Evolutionary conservation across 1,140 invertebrate species (phyloP), one percentile per base, ranked within the genome.

Genomic region (Lineus longissimus): DNA sequence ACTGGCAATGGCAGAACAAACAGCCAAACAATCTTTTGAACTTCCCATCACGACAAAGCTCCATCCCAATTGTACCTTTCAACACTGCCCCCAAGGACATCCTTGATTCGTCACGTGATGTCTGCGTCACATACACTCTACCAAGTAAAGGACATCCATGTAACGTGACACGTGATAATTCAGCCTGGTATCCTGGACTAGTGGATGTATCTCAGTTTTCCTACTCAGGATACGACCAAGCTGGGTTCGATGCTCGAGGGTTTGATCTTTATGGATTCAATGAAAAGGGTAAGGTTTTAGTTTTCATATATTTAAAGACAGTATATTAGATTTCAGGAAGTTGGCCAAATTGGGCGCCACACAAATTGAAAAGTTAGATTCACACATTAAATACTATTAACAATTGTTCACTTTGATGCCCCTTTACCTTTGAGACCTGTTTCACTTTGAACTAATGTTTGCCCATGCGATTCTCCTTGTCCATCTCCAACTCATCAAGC

Each of bases 41-140:
- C 62, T 79, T 73, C 59, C 76, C 77, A 2, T 70, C 71, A 55
- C 70, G 66, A 22, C 75, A 70, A 63, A 72, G 73, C 9, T 76
- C 71, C 55, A 76, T 77, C 65, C 72, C 75, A 17, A 73, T 79
- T 70, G 63, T 79, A 29, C 77, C 77, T 6, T 79, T 77, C 65
- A 77, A 76, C 63, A 67, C 75, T 64, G 68, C 71, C 15, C 72
- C 76, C 1, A 72, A 65, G 29, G 67, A 71, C 51, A 70, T 76
- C 6, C 65, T 79, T 25, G 73, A 78, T 64, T 69, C 72, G 11
- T 70, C 75, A 55, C 61, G 65, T 54, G 71, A 69, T n/a, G 63
- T 78, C 7, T 79, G 73, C 68, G 70, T 73, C 15, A 66, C 65
- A 43, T 75, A 73, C 60, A 51, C 63, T 1, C 69, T 68, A 15